Base-by-base conservation (phyloP, 1,140 invertebrate genomes). In the Lutraria rhynchaena region DNA sequence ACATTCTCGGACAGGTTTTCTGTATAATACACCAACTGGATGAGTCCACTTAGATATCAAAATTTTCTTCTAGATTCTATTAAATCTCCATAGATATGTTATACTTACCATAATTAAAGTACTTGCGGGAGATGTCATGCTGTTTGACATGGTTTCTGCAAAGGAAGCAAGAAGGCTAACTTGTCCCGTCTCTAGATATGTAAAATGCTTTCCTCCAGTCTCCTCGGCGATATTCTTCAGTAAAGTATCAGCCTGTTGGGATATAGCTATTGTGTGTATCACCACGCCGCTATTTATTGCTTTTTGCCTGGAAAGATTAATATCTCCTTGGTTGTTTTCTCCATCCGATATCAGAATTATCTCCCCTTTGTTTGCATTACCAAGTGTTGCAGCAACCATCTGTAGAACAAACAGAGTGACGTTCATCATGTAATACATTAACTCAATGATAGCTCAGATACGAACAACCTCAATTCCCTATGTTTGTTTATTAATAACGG, bases 291-390 rank as follows among this genome's bases (percentile, higher is more conserved):
- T 35, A 37, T 53, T 17, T 13, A 55, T 57, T 0, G 69, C 69
- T 15, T 33, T 35, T 35, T 11, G 3, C 29, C 44, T 55, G 0
- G 69, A 49, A 2, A 5, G 3, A 17, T 33, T 2, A 31, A 71
- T 33, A 15, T 71, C 24, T 2, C 29, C 27, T 3, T 1, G 13
- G 24, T 35, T 37, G 46, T 57, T 57, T 22, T 33, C 69, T 15
- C 69, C 69, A 55, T 71, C 69, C 27, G 69, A 35, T 27, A 71
- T 71, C 44, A 71, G n/a, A n/a, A 71, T 71, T 5, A 71, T 71
- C 22, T 71, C 69, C 3, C 27, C 24, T 13, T 57, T 57, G 35
- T 71, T 35, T 24, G 69, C 27, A 11, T 46, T 35, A 29, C 69
- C 49, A 51, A 71, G 31, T 35, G 4, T n/a, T 5, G 1, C 31